Evolutionary conservation across 2,888 invertebrate genomes (phyloP), one percentile per base, ranked within the genome.

Genomic region (Disparrhopalites patrizii): DNA sequence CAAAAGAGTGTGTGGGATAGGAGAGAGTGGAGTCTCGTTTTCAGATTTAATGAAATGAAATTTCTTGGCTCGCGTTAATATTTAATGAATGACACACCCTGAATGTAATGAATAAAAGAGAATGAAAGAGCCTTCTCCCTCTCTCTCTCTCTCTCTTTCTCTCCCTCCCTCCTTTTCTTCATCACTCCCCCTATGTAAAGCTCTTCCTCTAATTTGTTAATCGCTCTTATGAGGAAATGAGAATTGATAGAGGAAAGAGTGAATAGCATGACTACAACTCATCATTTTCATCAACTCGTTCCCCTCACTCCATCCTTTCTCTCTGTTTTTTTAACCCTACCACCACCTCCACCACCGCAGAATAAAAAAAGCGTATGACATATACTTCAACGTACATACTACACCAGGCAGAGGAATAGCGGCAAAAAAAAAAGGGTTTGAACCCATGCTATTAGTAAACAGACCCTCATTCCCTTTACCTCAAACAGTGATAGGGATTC

Each of bases 201-300:
- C 57, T 65, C 63, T 55, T 43, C 36, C 54, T 56, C 56, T 67
- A 64, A 60, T 65, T 67, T 67, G 68, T 72, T 73, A 73, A 73
- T 73, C 73, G 70, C 60, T 55, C 66, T 67, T 67, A 47, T 64
- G 65, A 70, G 70, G 72, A 73, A 71, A 73, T 71, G 71, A 73
- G 69, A 70, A 70, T 69, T 68, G 69, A 70, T 70, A 67, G 63
- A 67, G 66, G 43, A 62, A 65, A 60, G 64, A 56, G 65, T 66
- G 62, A 64, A 68, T 73, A 65, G 74, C 74, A 74, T 74, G 74
- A 70, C 74, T 72, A 70, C 68, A 68, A 65, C 70, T 70, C 74
- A 74, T 74, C 71, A 74, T 72, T 68, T 69, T 72, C 68, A 72
- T 72, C 72, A 61, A 61, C 61, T 52, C 61, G 51, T 50, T 61